A percentile compares a stretch with the other conserved stretches of the same genome.
Conservation (phyloP, 2,113 vertebrate species). For the Lamprotornis superbus region DNA sequence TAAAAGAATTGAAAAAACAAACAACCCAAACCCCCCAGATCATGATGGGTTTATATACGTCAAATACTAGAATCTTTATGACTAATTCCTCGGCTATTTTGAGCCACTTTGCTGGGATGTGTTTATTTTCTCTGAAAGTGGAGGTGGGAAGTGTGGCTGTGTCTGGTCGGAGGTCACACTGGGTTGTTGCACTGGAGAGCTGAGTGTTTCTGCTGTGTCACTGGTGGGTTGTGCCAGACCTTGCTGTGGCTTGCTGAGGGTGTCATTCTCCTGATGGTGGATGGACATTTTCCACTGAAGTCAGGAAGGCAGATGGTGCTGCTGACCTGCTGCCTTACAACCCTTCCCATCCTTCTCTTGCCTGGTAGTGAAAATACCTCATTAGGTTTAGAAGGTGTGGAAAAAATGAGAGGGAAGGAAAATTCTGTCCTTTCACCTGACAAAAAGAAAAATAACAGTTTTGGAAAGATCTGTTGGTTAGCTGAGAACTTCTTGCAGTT, state of each 20-base stretch:
- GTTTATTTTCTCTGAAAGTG: not conserved
- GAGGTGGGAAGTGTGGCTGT: not conserved
- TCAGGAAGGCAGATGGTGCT: not conserved
- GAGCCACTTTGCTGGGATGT: not conserved
- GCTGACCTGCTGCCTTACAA: not conserved
- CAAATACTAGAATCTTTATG: not conserved
- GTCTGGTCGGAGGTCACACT: not conserved
- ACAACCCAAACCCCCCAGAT: not conserved
- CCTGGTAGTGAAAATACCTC: not conserved
- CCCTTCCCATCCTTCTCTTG: not conserved
- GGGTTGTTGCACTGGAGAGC: not conserved
- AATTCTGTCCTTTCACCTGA: not conserved
- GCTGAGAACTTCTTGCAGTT: not conserved
- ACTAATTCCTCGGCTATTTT: not conserved
- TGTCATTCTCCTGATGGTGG: not conserved
- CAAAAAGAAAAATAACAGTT: not conserved
- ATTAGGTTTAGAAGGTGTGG: not conserved
- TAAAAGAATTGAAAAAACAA: not conserved
- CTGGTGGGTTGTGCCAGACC: not conserved
- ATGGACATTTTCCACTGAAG: not conserved
- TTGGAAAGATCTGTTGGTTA: not conserved
- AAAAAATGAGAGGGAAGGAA: not conserved
- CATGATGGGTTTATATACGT: not conserved
- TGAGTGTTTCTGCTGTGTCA: not conserved
- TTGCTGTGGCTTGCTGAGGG: accelerated